Conservation (phyloP, 2,888 invertebrate genomes). For the Apoderus coryli region DNA sequence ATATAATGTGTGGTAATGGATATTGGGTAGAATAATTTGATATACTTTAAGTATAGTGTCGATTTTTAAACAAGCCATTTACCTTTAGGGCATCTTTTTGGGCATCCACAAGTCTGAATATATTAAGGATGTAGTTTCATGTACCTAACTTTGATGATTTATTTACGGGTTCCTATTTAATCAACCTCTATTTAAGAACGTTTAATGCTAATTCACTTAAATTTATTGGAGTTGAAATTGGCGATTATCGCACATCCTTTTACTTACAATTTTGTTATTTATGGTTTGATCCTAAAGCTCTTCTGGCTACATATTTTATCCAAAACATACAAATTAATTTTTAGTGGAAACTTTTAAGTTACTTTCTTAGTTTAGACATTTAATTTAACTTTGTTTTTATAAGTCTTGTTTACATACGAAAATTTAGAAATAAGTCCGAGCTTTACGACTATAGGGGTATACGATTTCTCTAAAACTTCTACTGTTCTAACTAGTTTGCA, state of each 20-base stretch:
- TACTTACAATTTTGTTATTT: slow-evolving; percentile 25
- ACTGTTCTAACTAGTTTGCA: too few relatives aligned
- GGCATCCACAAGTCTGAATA: slow-evolving; percentile 27
- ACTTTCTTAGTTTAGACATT: too few relatives aligned
- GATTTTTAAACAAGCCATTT: slow-evolving; percentile 21
- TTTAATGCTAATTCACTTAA: slow-evolving; percentile 31
- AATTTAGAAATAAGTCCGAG: too few relatives aligned
- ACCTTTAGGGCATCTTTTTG: slow-evolving; percentile 20
- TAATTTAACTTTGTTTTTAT: too few relatives aligned
- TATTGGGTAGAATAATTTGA: slow-evolving; percentile 14
- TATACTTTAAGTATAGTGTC: slow-evolving; percentile 19
- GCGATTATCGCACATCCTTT: slow-evolving; percentile 29
- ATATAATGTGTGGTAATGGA: slow-evolving; percentile 13
- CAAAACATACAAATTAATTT: too few relatives aligned
- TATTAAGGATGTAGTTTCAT: slow-evolving; percentile 29
- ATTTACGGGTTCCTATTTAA: slow-evolving; percentile 30
- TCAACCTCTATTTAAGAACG: slow-evolving; percentile 31
- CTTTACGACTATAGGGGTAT: too few relatives aligned
- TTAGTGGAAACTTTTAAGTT: too few relatives aligned
- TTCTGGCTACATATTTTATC: neutral
- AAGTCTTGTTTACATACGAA: too few relatives aligned
- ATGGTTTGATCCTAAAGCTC: slow-evolving; percentile 12
- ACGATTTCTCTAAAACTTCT: too few relatives aligned
- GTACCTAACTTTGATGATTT: slow-evolving; percentile 31
- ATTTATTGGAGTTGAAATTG: slow-evolving; percentile 31